Conservation (phyloP, 2,888 invertebrate species). For the Melinaea menophilus region DNA sequence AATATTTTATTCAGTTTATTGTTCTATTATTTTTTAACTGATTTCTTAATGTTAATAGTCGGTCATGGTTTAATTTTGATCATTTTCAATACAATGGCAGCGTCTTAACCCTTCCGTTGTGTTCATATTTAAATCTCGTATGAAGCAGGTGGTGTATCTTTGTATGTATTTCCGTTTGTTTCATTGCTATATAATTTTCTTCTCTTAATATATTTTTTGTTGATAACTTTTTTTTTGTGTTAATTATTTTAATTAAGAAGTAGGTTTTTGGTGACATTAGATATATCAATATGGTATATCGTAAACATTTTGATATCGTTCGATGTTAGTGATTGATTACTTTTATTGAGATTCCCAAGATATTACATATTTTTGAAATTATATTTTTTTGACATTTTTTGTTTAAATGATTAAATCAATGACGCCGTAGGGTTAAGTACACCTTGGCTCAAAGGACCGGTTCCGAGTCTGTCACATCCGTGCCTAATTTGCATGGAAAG, state of each 20-base stretch:
- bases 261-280: too few species aligned
- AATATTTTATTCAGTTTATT: too few species aligned
- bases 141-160: constrained; percentile 59
- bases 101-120: constrained; percentile 62
- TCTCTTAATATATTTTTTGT: constrained; percentile 16
- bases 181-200: constrained; percentile 41
- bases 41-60: not conserved
- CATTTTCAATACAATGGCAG: constrained; percentile 38
- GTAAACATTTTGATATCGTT: too few species aligned
- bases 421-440: constrained; percentile 53
- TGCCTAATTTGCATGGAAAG: constrained; percentile 70
- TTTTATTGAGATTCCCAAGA: too few species aligned
- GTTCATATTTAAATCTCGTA: constrained; percentile 69
- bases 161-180: constrained; percentile 63
- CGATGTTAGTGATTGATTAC: too few species aligned
- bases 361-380: too few species aligned
- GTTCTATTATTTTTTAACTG: not conserved
- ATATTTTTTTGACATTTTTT: too few species aligned
- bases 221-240: not conserved
- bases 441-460: constrained; percentile 62
- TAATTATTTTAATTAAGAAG: too few species aligned
- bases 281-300: too few species aligned
- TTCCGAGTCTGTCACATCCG: constrained; percentile 59
- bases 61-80: constrained; percentile 14
- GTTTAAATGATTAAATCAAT: not conserved